A percentile compares a stretch with the other conserved stretches of the same genome.
phyloP scores from a whole-genome alignment of 2,113 vertebrate genomes.

The Oncorhynchus gorbuscha region DNA sequence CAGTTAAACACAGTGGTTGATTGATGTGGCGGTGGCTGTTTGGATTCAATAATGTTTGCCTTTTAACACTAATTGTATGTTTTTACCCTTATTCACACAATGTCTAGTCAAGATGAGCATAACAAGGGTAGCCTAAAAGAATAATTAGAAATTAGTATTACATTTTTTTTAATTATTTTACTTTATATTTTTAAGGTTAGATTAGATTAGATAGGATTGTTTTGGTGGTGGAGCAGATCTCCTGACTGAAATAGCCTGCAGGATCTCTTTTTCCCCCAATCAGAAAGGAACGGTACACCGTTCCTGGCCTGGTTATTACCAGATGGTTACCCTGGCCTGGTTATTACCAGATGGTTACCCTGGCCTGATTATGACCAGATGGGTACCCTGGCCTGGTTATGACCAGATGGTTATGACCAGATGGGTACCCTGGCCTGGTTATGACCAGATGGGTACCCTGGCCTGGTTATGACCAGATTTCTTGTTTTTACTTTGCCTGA shows the following conservation, averaged over 20 bases:
- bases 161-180: too few relatives aligned
- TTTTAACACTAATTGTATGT: constrained; percentile 97
- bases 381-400: too few relatives aligned
- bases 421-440: too few relatives aligned
- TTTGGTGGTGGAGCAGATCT: too few relatives aligned
- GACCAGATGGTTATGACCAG: too few relatives aligned
- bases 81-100: constrained; percentile 88
- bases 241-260: constrained; percentile 6
- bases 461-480: background rate
- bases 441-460: too few relatives aligned
- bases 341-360: too few relatives aligned
- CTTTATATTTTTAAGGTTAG: constrained; percentile 78
- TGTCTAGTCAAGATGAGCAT: constrained; percentile 88
- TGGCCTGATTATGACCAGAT: too few relatives aligned
- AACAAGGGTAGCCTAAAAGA: constrained; percentile 88
- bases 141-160: constrained; percentile 57
- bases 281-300: background rate
- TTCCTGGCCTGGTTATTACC: too few relatives aligned
- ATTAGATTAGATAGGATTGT: too few relatives aligned
- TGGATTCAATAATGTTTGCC: constrained; percentile 87
- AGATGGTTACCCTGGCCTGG: too few relatives aligned
- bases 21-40: constrained; percentile 35
- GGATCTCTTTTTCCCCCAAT: constrained; percentile 31
- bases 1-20: background rate
- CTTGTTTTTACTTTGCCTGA: background rate